Evolutionary conservation across 2,797 vertebrate genomes (phyloP), one percentile per base, ranked within the genome.

Genomic region (Taenioides sp.): DNA sequence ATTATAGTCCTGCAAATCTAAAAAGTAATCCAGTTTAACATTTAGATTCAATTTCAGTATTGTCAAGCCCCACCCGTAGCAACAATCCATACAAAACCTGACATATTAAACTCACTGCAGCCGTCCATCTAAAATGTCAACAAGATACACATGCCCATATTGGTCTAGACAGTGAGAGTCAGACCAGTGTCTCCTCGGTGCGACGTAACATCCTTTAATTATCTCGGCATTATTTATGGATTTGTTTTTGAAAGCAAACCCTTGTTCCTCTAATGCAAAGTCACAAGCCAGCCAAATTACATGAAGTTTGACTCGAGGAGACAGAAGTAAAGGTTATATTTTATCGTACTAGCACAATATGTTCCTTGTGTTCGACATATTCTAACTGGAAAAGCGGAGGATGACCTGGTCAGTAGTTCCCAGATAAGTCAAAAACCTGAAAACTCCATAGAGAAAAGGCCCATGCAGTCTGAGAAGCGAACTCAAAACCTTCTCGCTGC

Each of bases 211-310:
- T 63, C 61, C 61, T 63, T 63, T 63, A 40, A 63, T 63, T 63
- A 63, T 63, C 61, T 14, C 17, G 7, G 59, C 28, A 37, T 63
- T 63, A 63, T 63, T 63, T 63, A 63, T 40, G 61, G 61, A 63
- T 63, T 43, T 63, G 61, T 63, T 40, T 63, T 63, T 43, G 34
- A 63, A 63, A 34, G 18, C 31, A 17, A 34, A 43, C 5, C 61
- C 37, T 40, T 63, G 37, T 22, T 20, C 11, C 12, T 18, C 12
- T 34, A 62, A 62, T 62, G 60, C 31, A 18, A 12, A 20, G 17
- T n/a, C 28, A 34, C 1, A n/a, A 20, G 9, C 18, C 7, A 10
- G 27, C 25, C 59, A 61, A 61, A 27, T 60, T 62, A 3, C 34
- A 27, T 10, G 3, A 25, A n/a, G 60, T 62, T 62, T 62, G 18